Percentiles rank a stretch among this genome's conserved stretches.
Evolutionary conservation across 2,797 vertebrate genomes (phyloP).

Genomic region (Xyrichtys novacula): DNA sequence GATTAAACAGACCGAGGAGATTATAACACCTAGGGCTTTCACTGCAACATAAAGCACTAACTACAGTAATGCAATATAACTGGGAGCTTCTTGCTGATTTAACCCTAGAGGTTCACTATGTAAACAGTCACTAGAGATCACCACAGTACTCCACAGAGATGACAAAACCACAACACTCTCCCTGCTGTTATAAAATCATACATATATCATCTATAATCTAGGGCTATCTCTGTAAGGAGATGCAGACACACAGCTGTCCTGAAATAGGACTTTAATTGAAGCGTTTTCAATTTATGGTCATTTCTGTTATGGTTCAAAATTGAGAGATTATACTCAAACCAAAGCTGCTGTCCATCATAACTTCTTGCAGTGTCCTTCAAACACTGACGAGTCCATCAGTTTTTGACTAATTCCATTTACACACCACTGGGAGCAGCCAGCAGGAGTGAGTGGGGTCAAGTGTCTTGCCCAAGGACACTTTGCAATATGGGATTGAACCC

Average conservation of each 20-base stretch:
- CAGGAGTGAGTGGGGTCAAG: no score
- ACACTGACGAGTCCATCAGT: no score
- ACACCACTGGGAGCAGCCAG: no score
- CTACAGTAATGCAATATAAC: neutral
- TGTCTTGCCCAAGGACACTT: no score
- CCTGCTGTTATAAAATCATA: slow-evolving; percentile 47
- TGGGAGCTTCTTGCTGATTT: slow-evolving; percentile 28
- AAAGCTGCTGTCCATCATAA: neutral
- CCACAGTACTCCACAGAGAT: slow-evolving; percentile 15
- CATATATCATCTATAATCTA: neutral
- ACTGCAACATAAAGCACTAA: slow-evolving; percentile 3
- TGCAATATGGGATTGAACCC: no score
- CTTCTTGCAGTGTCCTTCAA: no score
- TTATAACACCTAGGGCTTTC: neutral
- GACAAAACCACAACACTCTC: slow-evolving; percentile 30
- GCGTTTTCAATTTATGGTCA: neutral
- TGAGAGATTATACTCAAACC: neutral
- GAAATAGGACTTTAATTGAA: neutral
- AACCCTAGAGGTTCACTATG: slow-evolving; percentile 26
- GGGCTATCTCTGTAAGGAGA: neutral
- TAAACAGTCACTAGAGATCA: slow-evolving; percentile 57
- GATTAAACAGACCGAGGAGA: neutral
- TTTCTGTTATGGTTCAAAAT: neutral
- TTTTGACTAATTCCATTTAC: no score
- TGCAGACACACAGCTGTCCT: neutral